Conservation (phyloP, 2,113 vertebrate genomes). For the Corythoichthys intestinalis region DNA sequence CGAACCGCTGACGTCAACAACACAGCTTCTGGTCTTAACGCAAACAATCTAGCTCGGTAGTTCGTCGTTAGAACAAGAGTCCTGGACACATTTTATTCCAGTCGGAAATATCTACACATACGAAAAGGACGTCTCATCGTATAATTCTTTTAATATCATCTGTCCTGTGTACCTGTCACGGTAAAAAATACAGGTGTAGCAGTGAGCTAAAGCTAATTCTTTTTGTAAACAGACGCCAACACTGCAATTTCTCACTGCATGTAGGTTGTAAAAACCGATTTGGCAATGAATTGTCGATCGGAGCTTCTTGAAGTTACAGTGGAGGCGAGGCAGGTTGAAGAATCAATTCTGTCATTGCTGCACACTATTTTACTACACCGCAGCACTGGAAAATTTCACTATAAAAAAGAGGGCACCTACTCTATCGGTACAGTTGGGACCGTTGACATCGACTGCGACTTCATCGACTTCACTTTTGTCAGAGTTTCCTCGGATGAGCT, state of each 20-base stretch:
- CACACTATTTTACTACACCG: slow-evolving; percentile 93
- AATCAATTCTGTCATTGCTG: slow-evolving; percentile 85
- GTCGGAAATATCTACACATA: neutral
- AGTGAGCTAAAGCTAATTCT: neutral
- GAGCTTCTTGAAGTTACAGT: slow-evolving; percentile 94
- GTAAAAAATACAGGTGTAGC: slow-evolving; percentile 33
- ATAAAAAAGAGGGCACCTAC: slow-evolving; percentile 98
- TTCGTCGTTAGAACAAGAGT: neutral
- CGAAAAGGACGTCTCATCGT: neutral
- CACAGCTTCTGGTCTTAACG: slow-evolving; percentile 15
- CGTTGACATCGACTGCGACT: slow-evolving; percentile 93
- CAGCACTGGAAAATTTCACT: slow-evolving; percentile 98
- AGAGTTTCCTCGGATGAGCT: slow-evolving; percentile 91
- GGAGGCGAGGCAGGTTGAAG: slow-evolving; percentile 93
- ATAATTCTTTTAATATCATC: neutral
- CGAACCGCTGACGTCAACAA: neutral
- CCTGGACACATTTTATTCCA: no score
- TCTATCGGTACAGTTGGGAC: slow-evolving; percentile 96
- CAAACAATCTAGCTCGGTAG: slow-evolving; percentile 16
- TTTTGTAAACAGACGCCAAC: slow-evolving; percentile 5
- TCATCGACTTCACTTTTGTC: slow-evolving; percentile 92
- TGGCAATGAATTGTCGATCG: slow-evolving; percentile 90
- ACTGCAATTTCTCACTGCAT: neutral
- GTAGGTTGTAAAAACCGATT: slow-evolving; percentile 16
- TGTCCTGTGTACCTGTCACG: slow-evolving; percentile 9